These are phyloP conservation scores for Phaethon lepturus DNA, from an alignment of 2,113 vertebrate species.

Conservation along the genomic window DNA sequence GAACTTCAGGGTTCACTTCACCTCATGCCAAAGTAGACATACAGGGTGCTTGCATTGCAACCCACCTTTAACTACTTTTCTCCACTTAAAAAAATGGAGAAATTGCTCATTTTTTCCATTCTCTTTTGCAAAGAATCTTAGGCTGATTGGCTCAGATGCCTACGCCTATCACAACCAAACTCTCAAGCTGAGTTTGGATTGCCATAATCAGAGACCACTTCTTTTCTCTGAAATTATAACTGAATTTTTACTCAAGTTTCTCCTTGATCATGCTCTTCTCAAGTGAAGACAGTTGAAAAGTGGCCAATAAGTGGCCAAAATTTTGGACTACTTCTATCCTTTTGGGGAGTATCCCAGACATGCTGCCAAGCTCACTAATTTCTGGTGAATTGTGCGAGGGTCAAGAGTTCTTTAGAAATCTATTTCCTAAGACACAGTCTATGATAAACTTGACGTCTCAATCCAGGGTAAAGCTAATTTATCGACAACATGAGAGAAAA, in stretches of 20 bases:
- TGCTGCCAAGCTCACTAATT: neutral
- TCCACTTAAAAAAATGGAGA: neutral
- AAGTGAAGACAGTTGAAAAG: neutral
- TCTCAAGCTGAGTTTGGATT: neutral
- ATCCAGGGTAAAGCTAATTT: neutral
- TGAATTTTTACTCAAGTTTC: neutral
- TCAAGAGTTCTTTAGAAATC: neutral
- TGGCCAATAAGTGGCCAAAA: neutral
- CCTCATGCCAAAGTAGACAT: neutral
- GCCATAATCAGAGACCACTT: neutral
- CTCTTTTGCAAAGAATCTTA: neutral
- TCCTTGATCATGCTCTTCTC: neutral
- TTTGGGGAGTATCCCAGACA: neutral
- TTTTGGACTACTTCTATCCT: neutral
- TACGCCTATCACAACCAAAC: neutral
- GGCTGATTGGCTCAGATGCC: neutral
- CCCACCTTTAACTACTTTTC: neutral
- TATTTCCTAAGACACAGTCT: neutral
- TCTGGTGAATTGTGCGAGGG: neutral
- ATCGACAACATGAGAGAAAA: neutral
- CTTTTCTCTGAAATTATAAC: neutral
- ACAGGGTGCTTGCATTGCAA: neutral
- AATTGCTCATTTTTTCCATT: neutral
- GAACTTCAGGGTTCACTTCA: neutral
- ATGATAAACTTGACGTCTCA: neutral